Evolutionary conservation across 2,113 vertebrate genomes (phyloP), one percentile per base, ranked within the genome.

Genomic region (Lycocorax pyrrhopterus): DNA sequence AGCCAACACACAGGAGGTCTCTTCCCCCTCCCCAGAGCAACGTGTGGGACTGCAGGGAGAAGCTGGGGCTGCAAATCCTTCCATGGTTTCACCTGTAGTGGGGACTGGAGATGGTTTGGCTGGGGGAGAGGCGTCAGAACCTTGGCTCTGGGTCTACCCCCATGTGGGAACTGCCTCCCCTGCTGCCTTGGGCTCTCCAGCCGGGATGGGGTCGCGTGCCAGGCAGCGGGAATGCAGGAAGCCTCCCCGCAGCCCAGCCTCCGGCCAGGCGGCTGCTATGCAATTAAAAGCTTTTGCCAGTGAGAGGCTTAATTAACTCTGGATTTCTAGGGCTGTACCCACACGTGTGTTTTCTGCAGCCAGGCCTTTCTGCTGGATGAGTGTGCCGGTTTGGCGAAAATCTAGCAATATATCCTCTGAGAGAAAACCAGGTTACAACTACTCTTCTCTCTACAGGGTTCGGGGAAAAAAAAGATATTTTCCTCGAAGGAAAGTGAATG

Each of bases 231-330:
- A 74, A 39, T 23, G 16, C 1, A 0, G n/a, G 16, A 51, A 41
- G 9, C 55, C 64, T 88, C 44, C 46, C 58, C 19, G 25, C 35
- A 47, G 72, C 72, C n/a, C 68, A 26, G 43, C 84, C 67, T 43
- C 69, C 0, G 2, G 86, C 71, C 62, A 9, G 51, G 52, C 10
- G 5, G 52, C 33, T 64, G 66, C 53, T 27, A 12, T 41, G 88
- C 89, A 90, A 94, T 96, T 86, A 93, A 87, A 95, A 96, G 66
- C 33, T 84, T 93, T 96, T 90, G n/a, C 46, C 68, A 94, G 64
- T 52, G 90, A 93, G 87, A 93, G 86, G 93, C 82, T 96, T 95
- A 95, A 97, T 97, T 95, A 97, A 89, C 22, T 20, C 60, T 67
- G 84, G 49, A 49, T 96, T 93, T 96, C 80, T 11, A 56, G 77